Evolutionary conservation across 2,888 invertebrate genomes (phyloP).

Genomic region (Amorpha juglandis): DNA sequence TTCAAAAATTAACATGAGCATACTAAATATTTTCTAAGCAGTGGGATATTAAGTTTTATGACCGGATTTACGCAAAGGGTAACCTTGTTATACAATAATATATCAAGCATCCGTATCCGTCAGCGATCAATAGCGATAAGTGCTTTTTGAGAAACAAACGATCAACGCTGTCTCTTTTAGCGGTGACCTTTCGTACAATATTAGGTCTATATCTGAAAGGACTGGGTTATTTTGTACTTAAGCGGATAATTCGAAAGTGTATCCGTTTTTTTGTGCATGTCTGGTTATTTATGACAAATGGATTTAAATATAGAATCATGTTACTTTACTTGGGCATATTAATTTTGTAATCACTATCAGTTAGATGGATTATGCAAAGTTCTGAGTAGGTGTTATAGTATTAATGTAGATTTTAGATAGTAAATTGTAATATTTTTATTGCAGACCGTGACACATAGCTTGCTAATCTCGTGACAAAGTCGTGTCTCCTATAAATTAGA

Average conservation of each 20-base stretch:
- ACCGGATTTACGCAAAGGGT: constrained; percentile 51
- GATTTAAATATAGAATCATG: not conserved
- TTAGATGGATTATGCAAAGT: not conserved
- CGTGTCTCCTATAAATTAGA: constrained; percentile 19
- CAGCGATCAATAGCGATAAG: constrained; percentile 25
- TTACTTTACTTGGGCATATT: not conserved
- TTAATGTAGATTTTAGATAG: constrained; percentile 8
- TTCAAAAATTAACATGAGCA: not conserved
- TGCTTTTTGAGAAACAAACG: constrained; percentile 16
- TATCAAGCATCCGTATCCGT: constrained; percentile 45
- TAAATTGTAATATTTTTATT: constrained; percentile 22
- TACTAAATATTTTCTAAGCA: constrained; percentile 8
- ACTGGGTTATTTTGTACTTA: constrained; percentile 12
- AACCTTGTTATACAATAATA: constrained; percentile 50
- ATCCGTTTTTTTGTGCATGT: constrained; percentile 1
- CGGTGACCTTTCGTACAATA: constrained; percentile 13
- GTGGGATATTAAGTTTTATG: constrained; percentile 36
- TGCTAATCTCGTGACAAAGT: constrained; percentile 14
- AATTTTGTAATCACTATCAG: not conserved
- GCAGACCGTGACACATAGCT: constrained; percentile 15
- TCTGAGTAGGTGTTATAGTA: not conserved
- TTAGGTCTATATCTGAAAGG: constrained; percentile 12
- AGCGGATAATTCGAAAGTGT: constrained; percentile 18
- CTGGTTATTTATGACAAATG: constrained; percentile 9
- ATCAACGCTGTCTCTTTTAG: constrained; percentile 18